Percentiles rank a stretch among this genome's conserved stretches.
These are phyloP conservation scores for Hippopotamus amphibius DNA, from an alignment of 2,113 vertebrate species.

Conservation along the genomic window DNA sequence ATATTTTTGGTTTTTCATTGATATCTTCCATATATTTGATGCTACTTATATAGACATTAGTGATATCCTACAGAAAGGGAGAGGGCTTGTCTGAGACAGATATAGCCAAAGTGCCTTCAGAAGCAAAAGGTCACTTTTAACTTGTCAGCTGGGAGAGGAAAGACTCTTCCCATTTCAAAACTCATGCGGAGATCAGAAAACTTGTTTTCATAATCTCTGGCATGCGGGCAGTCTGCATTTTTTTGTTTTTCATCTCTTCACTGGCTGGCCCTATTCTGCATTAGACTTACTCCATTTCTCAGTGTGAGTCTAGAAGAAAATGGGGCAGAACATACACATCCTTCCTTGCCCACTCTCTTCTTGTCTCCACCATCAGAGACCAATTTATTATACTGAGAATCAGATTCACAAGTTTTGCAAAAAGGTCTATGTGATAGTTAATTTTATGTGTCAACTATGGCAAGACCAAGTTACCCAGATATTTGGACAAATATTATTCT, in stretches of 20 bases:
- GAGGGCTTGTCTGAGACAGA: not conserved
- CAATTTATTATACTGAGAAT: not conserved
- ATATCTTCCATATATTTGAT: not conserved
- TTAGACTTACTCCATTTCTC: not conserved
- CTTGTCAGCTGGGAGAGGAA: not conserved
- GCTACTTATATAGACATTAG: not conserved
- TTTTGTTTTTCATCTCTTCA: too few relatives aligned
- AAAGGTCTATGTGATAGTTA: not conserved
- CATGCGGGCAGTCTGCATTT: not conserved
- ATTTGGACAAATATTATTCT: not conserved
- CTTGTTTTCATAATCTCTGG: not conserved
- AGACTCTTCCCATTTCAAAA: not conserved
- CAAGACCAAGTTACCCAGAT: not conserved
- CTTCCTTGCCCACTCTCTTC: too few relatives aligned
- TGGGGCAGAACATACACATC: not conserved
- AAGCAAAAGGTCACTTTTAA: not conserved
- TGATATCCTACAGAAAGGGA: not conserved
- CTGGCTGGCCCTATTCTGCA: not conserved
- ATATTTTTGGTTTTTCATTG: not conserved
- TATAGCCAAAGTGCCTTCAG: not conserved
- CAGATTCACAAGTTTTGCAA: not conserved
- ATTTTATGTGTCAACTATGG: not conserved
- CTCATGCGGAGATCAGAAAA: not conserved
- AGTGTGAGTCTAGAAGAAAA: not conserved
- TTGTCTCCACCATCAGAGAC: not conserved